Percentiles rank a stretch among this genome's conserved stretches.
phyloP scores from a whole-genome alignment of 2,113 vertebrate species.

The Cepphus grylle region DNA sequence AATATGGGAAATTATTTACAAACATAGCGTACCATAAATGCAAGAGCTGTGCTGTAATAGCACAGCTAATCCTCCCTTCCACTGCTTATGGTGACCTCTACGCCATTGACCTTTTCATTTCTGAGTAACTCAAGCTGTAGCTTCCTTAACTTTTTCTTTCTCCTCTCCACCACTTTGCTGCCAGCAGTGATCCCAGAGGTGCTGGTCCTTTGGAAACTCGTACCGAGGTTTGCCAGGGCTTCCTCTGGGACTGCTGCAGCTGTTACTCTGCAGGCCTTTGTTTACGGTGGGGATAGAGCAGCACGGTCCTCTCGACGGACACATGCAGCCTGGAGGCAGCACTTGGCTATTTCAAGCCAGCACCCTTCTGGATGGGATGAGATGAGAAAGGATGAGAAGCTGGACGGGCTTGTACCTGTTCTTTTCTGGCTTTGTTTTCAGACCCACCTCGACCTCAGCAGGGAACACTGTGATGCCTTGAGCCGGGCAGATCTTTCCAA shows the following conservation, averaged over 20 bases:
- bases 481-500: conserved; percentile 27
- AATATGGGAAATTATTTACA: not conserved
- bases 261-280: not conserved
- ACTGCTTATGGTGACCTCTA: not conserved
- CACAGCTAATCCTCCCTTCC: not conserved
- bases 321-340: not conserved
- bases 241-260: fast-evolving
- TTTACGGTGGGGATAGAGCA: not conserved
- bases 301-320: fast-evolving
- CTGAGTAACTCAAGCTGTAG: not conserved
- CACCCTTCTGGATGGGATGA: not conserved
- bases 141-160: not conserved
- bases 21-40: not conserved
- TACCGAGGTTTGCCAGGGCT: not conserved
- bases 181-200: not conserved
- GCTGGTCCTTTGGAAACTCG: not conserved
- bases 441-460: conserved; percentile 24
- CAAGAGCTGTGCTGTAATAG: not conserved
- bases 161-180: not conserved
- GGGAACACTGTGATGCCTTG: not conserved
- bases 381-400: not conserved
- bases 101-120: not conserved
- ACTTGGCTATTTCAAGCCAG: not conserved
- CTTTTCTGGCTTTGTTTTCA: not conserved
- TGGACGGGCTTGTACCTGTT: not conserved